Percentiles rank a stretch among this genome's conserved stretches.
Evolutionary conservation across 2,888 invertebrate genomes (phyloP).

Genomic region (Pterostichus madidus): DNA sequence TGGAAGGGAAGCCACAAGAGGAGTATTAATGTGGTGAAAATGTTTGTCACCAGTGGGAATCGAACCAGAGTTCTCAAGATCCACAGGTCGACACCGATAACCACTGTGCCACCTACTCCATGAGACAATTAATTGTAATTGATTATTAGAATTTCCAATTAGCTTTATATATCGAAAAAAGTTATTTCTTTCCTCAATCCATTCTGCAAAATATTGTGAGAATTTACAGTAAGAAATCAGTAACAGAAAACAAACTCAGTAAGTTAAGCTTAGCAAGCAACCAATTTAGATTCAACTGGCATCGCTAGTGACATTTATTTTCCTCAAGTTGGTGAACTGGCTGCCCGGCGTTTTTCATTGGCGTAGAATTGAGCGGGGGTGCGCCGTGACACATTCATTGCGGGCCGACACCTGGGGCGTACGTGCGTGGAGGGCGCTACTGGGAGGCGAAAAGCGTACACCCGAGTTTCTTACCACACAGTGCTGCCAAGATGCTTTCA

Average conservation of each 20-base stretch:
- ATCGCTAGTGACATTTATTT: conserved; percentile 41
- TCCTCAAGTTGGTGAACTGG: conserved; percentile 51
- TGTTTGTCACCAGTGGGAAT: no score
- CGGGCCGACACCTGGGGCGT: conserved; percentile 40
- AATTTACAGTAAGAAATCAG: not conserved
- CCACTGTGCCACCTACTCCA: no score
- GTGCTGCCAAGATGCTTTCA: conserved; percentile 16
- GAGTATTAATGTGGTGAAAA: no score
- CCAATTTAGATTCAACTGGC: conserved; percentile 31
- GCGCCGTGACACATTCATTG: conserved; percentile 47
- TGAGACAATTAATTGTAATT: no score
- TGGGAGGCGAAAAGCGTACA: not conserved
- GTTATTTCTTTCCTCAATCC: no score
- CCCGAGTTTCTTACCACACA: not conserved
- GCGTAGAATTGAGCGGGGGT: conserved; percentile 33
- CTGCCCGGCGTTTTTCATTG: conserved; percentile 34
- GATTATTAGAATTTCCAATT: no score
- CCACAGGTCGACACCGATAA: no score
- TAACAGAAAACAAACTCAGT: conserved; percentile 16
- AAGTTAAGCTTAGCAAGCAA: conserved; percentile 6
- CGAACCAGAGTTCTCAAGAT: no score
- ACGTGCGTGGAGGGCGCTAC: conserved; percentile 18
- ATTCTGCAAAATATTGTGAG: no score
- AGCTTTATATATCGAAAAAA: no score
- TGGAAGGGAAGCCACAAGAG: no score